Evolutionary conservation across 2,113 vertebrate genomes (phyloP).

Genomic region (Bubo bubo): DNA sequence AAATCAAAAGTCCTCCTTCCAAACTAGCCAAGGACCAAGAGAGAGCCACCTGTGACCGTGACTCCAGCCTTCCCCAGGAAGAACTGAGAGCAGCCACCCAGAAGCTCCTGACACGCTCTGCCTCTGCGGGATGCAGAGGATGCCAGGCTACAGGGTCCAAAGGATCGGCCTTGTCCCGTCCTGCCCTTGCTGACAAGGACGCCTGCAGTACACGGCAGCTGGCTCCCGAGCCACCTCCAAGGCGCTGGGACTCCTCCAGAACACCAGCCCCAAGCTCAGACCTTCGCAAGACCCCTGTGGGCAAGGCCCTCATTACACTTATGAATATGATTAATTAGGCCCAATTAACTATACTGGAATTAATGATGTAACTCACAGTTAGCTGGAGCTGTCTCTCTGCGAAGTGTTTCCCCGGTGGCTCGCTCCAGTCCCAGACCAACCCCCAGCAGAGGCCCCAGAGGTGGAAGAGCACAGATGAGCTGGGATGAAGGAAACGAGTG

Average conservation of each 20-base stretch:
- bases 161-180: background rate
- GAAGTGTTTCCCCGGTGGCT: background rate
- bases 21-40: background rate
- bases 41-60: no score
- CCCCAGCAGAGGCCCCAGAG: background rate
- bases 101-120: background rate
- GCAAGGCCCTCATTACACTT: background rate
- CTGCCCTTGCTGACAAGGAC: accelerated
- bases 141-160: background rate
- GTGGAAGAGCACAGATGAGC: background rate
- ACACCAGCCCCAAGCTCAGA: background rate
- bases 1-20: background rate
- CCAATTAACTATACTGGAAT: constrained; percentile 19
- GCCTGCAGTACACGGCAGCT: accelerated
- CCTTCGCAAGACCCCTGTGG: background rate
- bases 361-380: constrained; percentile 9
- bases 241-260: background rate
- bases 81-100: background rate
- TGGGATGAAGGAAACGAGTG: background rate
- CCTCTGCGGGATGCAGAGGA: background rate
- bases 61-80: background rate
- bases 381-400: background rate
- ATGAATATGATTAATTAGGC: constrained; percentile 38
- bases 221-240: background rate
- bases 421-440: background rate